These are phyloP conservation scores for Sebastes wilsoni DNA, from an alignment of 2,797 vertebrate genomes.

Conservation along the genomic window DNA sequence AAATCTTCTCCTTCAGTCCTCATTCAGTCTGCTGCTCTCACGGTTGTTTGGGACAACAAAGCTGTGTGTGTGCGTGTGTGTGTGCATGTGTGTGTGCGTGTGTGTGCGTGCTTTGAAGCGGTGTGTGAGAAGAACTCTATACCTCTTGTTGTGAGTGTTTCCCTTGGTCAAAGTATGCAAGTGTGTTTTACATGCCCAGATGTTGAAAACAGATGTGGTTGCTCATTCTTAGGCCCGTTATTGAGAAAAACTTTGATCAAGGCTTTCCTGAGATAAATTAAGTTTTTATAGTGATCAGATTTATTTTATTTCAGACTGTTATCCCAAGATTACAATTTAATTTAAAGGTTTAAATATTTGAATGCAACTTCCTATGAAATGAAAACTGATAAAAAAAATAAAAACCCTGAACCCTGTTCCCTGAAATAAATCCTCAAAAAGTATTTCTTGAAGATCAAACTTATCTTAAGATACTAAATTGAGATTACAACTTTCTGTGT, in stretches of 20 bases:
- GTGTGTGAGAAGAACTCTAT: conserved; percentile 25
- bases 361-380: neutral
- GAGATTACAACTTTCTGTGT: neutral
- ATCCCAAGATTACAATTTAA: neutral
- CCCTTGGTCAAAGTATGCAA: neutral
- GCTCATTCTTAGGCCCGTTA: neutral
- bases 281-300: neutral
- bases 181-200: neutral
- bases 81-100: neutral
- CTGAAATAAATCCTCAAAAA: neutral
- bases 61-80: neutral
- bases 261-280: neutral
- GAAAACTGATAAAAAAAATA: too few relatives aligned
- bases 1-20: conserved; percentile 24
- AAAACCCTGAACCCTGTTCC: too few relatives aligned
- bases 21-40: conserved; percentile 10
- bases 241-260: neutral
- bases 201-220: neutral
- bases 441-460: neutral
- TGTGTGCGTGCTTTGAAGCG: neutral
- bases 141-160: conserved; percentile 45
- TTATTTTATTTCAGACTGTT: neutral
- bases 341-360: neutral
- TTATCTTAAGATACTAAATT: neutral
- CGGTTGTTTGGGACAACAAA: neutral